These are phyloP conservation scores for Oreotrochilus melanogaster DNA, from an alignment of 2,113 vertebrate genomes.

Conservation along the genomic window DNA sequence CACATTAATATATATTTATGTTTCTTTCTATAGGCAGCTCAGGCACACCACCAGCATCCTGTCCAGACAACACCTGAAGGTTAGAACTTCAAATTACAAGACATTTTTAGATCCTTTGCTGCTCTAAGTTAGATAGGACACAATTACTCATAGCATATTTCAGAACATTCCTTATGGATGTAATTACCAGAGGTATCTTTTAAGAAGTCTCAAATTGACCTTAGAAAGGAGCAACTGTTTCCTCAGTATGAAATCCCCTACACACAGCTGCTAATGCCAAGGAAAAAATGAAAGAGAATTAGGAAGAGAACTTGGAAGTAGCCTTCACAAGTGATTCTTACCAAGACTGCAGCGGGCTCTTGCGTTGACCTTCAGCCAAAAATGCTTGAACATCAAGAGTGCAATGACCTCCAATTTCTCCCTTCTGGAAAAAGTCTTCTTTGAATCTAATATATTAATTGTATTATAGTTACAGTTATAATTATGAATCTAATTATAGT, in stretches of 20 bases:
- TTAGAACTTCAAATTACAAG: background rate
- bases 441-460: conserved; percentile 68
- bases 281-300: background rate
- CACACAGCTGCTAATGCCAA: background rate
- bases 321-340: conserved; percentile 69
- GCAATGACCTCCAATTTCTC: conserved; percentile 91
- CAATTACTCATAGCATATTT: background rate
- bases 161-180: background rate
- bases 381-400: conserved; percentile 78
- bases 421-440: conserved; percentile 90
- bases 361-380: conserved; percentile 88
- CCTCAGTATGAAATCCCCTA: background rate
- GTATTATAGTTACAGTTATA: no score
- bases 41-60: background rate
- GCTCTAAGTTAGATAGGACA: background rate
- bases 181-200: background rate
- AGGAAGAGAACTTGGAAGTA: background rate
- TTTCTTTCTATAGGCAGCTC: background rate
- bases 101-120: background rate
- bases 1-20: fast-evolving
- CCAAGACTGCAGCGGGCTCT: conserved; percentile 98
- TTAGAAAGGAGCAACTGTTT: background rate
- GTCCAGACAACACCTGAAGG: background rate
- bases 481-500: no score
- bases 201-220: background rate